A percentile compares a stretch with the other conserved stretches of the same genome.
These are phyloP conservation scores for Halcyon chelicuti DNA, from an alignment of 2,797 vertebrate species.

Conservation along the genomic window DNA sequence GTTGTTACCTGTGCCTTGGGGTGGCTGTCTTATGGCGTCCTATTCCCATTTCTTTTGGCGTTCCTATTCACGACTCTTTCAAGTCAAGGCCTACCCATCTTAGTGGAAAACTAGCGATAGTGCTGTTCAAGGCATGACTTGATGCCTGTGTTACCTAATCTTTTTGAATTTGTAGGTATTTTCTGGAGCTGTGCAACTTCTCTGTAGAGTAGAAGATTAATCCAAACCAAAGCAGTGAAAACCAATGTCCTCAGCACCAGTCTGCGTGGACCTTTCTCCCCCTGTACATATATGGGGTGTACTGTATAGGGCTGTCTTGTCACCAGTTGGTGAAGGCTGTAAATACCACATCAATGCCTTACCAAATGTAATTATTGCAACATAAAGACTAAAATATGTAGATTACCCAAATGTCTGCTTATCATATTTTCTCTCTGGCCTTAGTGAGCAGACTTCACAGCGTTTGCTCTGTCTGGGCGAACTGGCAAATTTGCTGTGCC, in stretches of 20 bases:
- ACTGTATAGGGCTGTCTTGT: background rate
- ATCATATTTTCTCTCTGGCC: background rate
- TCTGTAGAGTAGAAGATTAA: background rate
- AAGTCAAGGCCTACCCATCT: background rate
- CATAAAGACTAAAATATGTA: background rate
- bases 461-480: background rate
- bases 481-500: background rate
- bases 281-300: rapidly evolving
- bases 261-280: background rate
- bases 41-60: too few relatives aligned
- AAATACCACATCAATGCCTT: background rate
- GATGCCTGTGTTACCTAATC: background rate
- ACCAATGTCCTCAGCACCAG: background rate
- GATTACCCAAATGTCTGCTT: background rate
- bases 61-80: background rate
- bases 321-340: background rate
- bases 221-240: background rate
- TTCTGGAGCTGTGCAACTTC: background rate
- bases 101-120: background rate
- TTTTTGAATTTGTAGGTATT: background rate
- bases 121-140: background rate
- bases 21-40: background rate
- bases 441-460: background rate
- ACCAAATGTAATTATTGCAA: background rate
- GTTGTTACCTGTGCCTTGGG: background rate